Conservation (phyloP, 2,113 vertebrate species). For the Jaculus jaculus region DNA sequence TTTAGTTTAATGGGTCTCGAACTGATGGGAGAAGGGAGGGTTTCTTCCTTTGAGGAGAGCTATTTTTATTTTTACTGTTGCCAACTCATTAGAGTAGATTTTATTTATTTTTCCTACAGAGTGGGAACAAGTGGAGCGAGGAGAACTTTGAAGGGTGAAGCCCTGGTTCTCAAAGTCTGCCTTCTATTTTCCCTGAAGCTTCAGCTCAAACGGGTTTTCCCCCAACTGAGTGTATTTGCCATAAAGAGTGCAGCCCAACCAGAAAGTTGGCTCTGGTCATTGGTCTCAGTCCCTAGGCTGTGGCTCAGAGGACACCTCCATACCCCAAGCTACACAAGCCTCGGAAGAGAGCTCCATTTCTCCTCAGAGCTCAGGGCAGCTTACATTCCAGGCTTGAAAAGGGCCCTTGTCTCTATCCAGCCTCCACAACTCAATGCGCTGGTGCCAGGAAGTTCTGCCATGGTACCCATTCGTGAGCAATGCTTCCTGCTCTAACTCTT, state of each 20-base stretch:
- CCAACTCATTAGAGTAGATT: slow-evolving; percentile 15
- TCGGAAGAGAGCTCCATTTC: not conserved
- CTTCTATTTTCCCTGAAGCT: slow-evolving; percentile 13
- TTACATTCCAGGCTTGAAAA: slow-evolving; percentile 25
- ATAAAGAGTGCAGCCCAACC: not conserved
- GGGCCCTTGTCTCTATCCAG: not conserved
- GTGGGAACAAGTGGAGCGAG: not conserved
- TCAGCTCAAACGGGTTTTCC: slow-evolving; percentile 32
- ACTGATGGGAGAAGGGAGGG: slow-evolving; percentile 13
- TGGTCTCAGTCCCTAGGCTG: not conserved
- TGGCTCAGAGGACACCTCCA: not conserved
- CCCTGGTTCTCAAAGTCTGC: not conserved
- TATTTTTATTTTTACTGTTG: slow-evolving; percentile 63
- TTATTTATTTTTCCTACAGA: not conserved
- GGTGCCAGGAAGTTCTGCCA: not conserved
- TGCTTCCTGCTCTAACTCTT: not conserved
- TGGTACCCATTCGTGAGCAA: not conserved
- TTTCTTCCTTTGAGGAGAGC: slow-evolving; percentile 35
- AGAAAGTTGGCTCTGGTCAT: not conserved
- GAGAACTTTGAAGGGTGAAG: slow-evolving; percentile 13
- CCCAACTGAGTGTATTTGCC: not conserved
- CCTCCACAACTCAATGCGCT: not conserved
- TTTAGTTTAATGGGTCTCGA: slow-evolving; percentile 59
- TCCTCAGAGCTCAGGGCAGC: not conserved
- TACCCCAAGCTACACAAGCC: not conserved